Evolutionary conservation across 2,113 vertebrate genomes (phyloP).

Genomic region (rat (Rattus norvegicus)): DNA sequence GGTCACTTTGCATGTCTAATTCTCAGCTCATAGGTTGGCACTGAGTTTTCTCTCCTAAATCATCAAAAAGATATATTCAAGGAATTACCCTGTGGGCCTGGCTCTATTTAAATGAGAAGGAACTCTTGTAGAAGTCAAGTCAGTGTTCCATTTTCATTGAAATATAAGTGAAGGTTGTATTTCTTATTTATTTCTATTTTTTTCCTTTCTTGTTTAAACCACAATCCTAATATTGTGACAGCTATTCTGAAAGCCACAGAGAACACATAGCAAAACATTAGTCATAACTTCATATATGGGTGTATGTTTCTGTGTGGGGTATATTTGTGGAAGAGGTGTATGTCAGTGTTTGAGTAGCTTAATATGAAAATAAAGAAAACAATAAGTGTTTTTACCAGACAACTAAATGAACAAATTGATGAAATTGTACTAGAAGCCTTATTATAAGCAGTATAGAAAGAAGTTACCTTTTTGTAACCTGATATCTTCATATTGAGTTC

Average conservation of each 20-base stretch:
- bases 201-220: background rate
- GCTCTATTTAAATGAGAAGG: background rate
- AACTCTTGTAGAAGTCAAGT: background rate
- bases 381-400: background rate
- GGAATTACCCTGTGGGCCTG: too few species aligned
- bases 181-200: background rate
- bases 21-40: background rate
- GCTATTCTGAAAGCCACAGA: background rate
- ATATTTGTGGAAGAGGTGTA: background rate
- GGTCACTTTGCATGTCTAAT: background rate
- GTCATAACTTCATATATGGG: background rate
- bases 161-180: background rate
- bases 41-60: background rate
- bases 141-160: background rate
- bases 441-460: background rate
- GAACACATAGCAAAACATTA: background rate
- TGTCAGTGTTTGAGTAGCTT: background rate
- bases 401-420: background rate
- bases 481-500: background rate
- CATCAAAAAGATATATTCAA: background rate
- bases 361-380: background rate
- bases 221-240: background rate
- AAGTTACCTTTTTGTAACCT: background rate
- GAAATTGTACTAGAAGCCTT: background rate
- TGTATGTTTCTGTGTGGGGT: background rate